phyloP scores from a whole-genome alignment of 2,888 invertebrate species.

The Stomorhina lunata region DNA sequence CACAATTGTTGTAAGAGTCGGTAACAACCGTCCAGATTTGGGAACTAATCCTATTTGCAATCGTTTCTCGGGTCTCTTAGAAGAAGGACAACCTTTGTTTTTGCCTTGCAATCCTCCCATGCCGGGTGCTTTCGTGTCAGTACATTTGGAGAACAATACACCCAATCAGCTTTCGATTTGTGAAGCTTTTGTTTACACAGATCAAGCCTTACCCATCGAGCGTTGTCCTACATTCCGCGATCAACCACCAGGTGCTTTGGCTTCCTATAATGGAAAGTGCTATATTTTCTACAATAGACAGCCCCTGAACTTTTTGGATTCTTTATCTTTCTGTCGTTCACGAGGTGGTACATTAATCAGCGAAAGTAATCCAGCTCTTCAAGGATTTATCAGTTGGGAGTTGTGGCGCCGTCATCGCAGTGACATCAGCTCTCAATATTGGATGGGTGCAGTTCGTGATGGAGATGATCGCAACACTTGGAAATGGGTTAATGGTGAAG shows the following conservation, averaged over 20 bases:
- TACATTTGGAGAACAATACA: slow-evolving; percentile 89
- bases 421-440: slow-evolving; percentile 94
- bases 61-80: slow-evolving; percentile 90
- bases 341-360: slow-evolving; percentile 93
- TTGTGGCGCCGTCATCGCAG: slow-evolving; percentile 94
- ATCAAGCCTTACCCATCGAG: slow-evolving; percentile 94
- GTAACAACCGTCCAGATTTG: slow-evolving; percentile 94
- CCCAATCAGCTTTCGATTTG: slow-evolving; percentile 92
- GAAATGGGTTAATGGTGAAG: slow-evolving; percentile 94
- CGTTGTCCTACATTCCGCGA: slow-evolving; percentile 95
- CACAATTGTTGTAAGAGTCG: slow-evolving; percentile 93
- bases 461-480: slow-evolving; percentile 88
- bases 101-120: slow-evolving; percentile 96
- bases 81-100: slow-evolving; percentile 94
- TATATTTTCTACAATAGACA: slow-evolving; percentile 96
- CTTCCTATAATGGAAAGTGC: slow-evolving; percentile 96
- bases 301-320: slow-evolving; percentile 89
- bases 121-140: slow-evolving; percentile 96
- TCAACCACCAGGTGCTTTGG: slow-evolving; percentile 94
- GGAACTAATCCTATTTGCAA: slow-evolving; percentile 96
- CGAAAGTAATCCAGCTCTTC: slow-evolving; percentile 95
- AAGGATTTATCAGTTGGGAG: slow-evolving; percentile 97
- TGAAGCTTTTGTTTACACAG: slow-evolving; percentile 96
- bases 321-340: slow-evolving; percentile 88
- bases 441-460: slow-evolving; percentile 96